Conservation (phyloP, 2,797 vertebrate genomes). For the Myiothlypis coronata region DNA sequence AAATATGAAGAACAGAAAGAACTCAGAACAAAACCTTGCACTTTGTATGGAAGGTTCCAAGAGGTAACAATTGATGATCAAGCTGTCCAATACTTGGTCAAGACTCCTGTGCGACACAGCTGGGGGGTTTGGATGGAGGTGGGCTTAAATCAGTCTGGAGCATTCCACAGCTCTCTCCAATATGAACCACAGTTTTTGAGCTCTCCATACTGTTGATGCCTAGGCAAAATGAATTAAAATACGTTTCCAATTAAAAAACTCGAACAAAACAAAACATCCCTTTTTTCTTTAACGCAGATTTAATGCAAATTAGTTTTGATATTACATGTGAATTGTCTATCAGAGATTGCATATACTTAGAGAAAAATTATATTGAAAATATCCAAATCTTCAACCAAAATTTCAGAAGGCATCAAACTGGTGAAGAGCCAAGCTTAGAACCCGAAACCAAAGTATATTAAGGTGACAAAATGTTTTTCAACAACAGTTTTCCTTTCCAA, state of each 20-base stretch:
- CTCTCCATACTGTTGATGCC: background rate
- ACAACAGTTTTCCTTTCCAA: background rate
- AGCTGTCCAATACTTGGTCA: background rate
- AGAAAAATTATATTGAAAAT: background rate
- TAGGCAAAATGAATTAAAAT: background rate
- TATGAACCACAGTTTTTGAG: background rate
- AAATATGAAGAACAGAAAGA: background rate
- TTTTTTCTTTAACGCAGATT: background rate
- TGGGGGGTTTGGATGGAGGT: background rate
- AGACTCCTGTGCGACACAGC: fast-evolving
- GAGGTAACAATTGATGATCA: background rate
- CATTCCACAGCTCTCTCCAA: background rate
- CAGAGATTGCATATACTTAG: background rate
- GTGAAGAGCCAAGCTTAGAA: background rate
- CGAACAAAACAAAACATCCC: fast-evolving
- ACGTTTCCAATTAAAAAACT: background rate
- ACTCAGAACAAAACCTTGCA: background rate
- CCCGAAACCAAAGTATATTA: background rate
- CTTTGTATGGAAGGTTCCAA: background rate
- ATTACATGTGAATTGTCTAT: background rate
- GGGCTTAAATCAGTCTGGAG: background rate
- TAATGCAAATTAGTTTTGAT: background rate
- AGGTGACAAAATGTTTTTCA: background rate
- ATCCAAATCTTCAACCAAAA: background rate
- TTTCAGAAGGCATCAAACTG: background rate